phyloP scores from a whole-genome alignment of 2,113 vertebrate species.

The Oceanodroma tethys region DNA sequence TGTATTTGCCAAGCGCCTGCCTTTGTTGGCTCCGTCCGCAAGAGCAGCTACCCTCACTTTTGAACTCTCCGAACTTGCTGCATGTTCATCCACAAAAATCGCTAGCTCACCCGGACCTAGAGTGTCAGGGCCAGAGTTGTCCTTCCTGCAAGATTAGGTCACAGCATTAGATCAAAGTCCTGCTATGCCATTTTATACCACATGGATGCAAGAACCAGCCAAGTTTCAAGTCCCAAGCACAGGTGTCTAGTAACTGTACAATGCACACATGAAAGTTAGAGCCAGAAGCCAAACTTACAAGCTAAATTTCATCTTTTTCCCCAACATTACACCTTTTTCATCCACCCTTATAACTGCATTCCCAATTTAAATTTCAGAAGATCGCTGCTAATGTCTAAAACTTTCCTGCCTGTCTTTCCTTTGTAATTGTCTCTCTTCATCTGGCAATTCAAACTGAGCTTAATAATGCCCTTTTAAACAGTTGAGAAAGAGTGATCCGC shows the following conservation, averaged over 20 bases:
- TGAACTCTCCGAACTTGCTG: background rate
- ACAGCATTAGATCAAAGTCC: constrained; percentile 39
- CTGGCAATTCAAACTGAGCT: background rate
- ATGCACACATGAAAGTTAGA: background rate
- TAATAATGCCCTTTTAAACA: background rate
- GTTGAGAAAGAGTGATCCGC: background rate
- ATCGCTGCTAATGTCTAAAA: background rate
- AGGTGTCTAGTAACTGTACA: background rate
- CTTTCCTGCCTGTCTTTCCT: background rate
- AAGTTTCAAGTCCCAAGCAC: constrained; percentile 8
- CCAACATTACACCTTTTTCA: background rate
- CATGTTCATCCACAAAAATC: background rate
- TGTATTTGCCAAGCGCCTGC: constrained; percentile 17
- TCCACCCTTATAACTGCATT: background rate
- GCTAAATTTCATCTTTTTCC: background rate
- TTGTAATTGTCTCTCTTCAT: background rate
- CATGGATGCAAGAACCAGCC: background rate
- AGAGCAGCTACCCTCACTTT: background rate
- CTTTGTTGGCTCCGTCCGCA: background rate
- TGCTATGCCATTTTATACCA: background rate
- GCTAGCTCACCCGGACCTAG: background rate
- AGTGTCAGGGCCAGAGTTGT: background rate
- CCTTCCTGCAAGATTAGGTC: constrained; percentile 51
- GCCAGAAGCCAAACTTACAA: background rate
- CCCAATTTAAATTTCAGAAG: background rate